These are phyloP conservation scores for Dinothrombium tinctorium DNA, from an alignment of 1,140 invertebrate species.

Conservation along the genomic window DNA sequence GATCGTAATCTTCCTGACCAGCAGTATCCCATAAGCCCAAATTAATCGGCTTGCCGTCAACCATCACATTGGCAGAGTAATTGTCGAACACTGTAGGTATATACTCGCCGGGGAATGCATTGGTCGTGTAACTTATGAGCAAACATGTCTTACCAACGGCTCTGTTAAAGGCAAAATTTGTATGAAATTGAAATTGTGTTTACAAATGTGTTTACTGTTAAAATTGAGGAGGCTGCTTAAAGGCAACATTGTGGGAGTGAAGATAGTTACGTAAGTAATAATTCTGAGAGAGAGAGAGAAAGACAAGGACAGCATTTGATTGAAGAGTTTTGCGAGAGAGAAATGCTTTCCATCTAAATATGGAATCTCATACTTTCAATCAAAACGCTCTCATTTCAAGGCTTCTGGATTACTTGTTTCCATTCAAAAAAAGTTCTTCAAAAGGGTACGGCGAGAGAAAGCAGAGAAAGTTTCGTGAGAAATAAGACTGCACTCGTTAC, in stretches of 20 bases:
- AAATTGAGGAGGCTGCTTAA: too few species aligned
- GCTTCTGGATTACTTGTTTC: too few species aligned
- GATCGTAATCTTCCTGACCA: slow-evolving; percentile 89
- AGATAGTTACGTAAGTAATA: neutral
- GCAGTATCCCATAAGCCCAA: slow-evolving; percentile 77
- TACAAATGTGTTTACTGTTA: neutral
- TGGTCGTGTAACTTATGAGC: slow-evolving; percentile 94
- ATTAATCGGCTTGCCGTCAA: slow-evolving; percentile 96
- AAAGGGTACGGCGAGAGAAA: too few species aligned
- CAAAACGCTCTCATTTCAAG: too few species aligned
- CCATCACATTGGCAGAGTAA: slow-evolving; percentile 98
- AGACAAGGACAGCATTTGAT: neutral
- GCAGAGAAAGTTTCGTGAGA: too few species aligned
- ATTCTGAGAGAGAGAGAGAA: neutral
- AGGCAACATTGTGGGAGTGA: neutral
- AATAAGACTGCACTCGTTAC: too few species aligned
- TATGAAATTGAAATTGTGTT: neutral
- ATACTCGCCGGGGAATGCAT: slow-evolving; percentile 95
- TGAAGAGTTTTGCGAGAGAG: too few species aligned
- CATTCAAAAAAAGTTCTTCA: too few species aligned
- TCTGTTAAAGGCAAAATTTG: slow-evolving; percentile 23
- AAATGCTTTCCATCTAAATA: too few species aligned
- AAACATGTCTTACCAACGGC: slow-evolving; percentile 97
- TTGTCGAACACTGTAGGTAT: slow-evolving; percentile 98
- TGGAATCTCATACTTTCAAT: too few species aligned